Conservation (phyloP, 53 echinoderm and acorn worm species). For the Henricia sp. region DNA sequence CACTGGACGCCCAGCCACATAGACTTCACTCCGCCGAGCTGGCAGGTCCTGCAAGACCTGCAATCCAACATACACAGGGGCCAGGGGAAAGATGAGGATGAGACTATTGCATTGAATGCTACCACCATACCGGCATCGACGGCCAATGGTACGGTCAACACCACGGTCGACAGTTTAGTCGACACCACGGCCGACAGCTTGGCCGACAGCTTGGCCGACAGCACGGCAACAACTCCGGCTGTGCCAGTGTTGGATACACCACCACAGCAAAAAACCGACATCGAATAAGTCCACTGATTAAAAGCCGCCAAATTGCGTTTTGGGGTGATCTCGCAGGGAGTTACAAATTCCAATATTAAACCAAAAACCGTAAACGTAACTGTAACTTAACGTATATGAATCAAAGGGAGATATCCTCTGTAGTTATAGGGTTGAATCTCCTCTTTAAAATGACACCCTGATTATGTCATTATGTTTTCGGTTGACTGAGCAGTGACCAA, state of each 20-base stretch:
- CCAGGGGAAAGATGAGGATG: constrained; percentile 7
- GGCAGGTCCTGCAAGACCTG: constrained; percentile 29
- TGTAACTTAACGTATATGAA: too few species aligned
- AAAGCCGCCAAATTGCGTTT: too few species aligned
- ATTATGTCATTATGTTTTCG: too few species aligned
- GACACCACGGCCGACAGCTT: neutral
- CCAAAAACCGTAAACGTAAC: too few species aligned
- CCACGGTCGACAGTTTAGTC: neutral
- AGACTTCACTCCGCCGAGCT: constrained; percentile 43
- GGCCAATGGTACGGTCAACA: neutral
- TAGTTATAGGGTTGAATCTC: too few species aligned
- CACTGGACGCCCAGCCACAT: constrained; percentile 17
- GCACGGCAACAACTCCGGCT: neutral
- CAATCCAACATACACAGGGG: constrained; percentile 32
- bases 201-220: neutral
- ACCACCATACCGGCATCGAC: neutral
- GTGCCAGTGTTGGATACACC: neutral
- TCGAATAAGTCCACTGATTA: too few species aligned
- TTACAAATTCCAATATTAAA: too few species aligned
- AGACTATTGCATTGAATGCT: too few species aligned
- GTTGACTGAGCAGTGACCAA: too few species aligned
- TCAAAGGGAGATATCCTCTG: too few species aligned
- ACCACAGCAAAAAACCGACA: neutral
- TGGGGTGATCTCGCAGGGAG: too few species aligned
- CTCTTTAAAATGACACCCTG: too few species aligned